Evolutionary conservation across 2,888 invertebrate genomes (phyloP), one percentile per base, ranked within the genome.

Genomic region (Scelioninae gen. 1): DNA sequence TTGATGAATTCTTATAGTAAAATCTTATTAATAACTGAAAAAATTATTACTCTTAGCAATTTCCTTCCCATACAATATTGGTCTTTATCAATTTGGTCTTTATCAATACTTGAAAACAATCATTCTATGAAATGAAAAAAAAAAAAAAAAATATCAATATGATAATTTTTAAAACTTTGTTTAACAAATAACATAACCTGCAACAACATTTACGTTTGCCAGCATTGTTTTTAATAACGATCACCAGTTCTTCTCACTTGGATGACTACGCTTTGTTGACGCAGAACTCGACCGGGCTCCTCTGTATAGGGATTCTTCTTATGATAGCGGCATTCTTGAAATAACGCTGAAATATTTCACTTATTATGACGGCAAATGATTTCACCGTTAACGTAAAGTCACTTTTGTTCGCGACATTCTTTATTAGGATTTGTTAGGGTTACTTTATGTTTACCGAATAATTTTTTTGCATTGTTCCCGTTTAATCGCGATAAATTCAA

Each of bases 291-390:
- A 8, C 68, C n/a, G 11, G 15, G 38, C 5, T 69, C 31, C 56
- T 69, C 0, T 62, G 13, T 62, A 75, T 45, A 74, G 43, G 53
- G 60, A 68, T 81, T 81, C 81, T 75, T 81, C 79, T 74, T 74
- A 81, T 53, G 65, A 81, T 71, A 71, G 68, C 53, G 65, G 51
- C 60, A 81, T 81, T 81, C 81, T 65, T 75, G 58, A 75, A 81
- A 75, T 75, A 75, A 51, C 81, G 38, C 10, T 56, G 29, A 69
- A 81, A 81, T 75, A 75, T 81, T 81, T 81, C 62, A 75, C 58
- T 81, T 81, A 71, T 80, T 81, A 75, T 58, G 51, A 80, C 45
- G 63, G 49, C 63, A 71, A 80, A 81, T 81, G 69, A 81, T 75
- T 81, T 69, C 45, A 31, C 56, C 55, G 58, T 81, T 68, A 55